Evolutionary conservation across 1,140 invertebrate genomes (phyloP).

Genomic region (Dendrolimus punctatus): DNA sequence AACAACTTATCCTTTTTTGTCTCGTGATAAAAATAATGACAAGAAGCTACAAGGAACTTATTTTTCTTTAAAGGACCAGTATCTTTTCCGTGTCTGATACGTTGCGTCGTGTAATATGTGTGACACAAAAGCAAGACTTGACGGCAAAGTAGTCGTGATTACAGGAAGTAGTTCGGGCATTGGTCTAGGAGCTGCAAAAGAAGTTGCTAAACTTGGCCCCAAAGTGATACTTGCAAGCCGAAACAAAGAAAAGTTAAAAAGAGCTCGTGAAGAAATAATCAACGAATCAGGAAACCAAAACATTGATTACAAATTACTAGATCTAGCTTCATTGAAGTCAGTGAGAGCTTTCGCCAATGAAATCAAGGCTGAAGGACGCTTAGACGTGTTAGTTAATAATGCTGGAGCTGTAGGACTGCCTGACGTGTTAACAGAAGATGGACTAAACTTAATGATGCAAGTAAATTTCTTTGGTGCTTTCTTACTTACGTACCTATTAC

Average conservation of each 20-base stretch:
- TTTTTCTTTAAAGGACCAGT: slow-evolving; percentile 24
- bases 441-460: slow-evolving; percentile 78
- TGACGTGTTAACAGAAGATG: slow-evolving; percentile 71
- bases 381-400: slow-evolving; percentile 84
- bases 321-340: slow-evolving; percentile 52
- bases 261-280: slow-evolving; percentile 50
- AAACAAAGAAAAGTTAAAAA: slow-evolving; percentile 66
- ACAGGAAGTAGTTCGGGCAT: slow-evolving; percentile 90
- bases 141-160: slow-evolving; percentile 82
- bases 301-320: slow-evolving; percentile 36
- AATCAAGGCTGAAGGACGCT: slow-evolving; percentile 61
- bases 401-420: slow-evolving; percentile 75
- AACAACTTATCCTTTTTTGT: slow-evolving; percentile 14
- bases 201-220: slow-evolving; percentile 79
- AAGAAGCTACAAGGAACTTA: slow-evolving; percentile 12
- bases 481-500: slow-evolving; percentile 79
- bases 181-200: slow-evolving; percentile 82
- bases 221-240: slow-evolving; percentile 85
- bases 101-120: slow-evolving; percentile 31
- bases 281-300: slow-evolving; percentile 37
- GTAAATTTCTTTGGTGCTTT: slow-evolving; percentile 82
- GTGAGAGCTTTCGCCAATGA: slow-evolving; percentile 46
- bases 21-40: slow-evolving; percentile 29
- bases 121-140: slow-evolving; percentile 30
- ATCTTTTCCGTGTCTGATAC: slow-evolving; percentile 6